Conservation (phyloP, 2,888 invertebrate genomes). For the Chrysodeixis includens region DNA sequence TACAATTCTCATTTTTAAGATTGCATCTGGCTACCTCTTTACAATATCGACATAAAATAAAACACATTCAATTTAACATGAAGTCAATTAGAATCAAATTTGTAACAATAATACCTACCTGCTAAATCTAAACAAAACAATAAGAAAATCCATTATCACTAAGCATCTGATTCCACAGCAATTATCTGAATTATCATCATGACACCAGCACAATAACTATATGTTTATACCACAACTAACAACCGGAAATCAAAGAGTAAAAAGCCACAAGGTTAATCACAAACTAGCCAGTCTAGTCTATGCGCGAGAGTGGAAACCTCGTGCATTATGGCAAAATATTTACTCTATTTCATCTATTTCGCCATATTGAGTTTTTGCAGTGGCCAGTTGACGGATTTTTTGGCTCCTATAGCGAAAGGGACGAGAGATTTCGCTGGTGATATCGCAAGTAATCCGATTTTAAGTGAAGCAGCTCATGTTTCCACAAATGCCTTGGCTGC, state of each 20-base stretch:
- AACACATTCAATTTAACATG: no score
- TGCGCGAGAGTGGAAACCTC: neutral
- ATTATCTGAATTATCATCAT: neutral
- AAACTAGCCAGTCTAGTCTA: slow-evolving; percentile 5
- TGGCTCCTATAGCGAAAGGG: neutral
- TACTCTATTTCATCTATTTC: slow-evolving; percentile 3
- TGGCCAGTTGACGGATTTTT: neutral
- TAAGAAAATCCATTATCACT: neutral
- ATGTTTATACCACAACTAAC: slow-evolving; percentile 4
- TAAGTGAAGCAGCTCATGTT: neutral
- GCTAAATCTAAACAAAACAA: neutral
- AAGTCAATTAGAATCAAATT: no score
- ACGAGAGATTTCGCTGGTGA: slow-evolving; percentile 10
- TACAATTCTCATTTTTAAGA: neutral
- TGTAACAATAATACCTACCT: no score
- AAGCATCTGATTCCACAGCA: neutral
- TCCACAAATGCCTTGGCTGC: slow-evolving; percentile 32
- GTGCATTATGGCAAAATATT: slow-evolving; percentile 16
- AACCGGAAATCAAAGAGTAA: slow-evolving; percentile 20
- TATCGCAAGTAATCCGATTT: slow-evolving; percentile 11
- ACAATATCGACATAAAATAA: no score
- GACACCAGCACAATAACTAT: slow-evolving; percentile 3
- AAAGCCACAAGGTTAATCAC: slow-evolving; percentile 15
- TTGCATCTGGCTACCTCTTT: no score
- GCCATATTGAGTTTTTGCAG: slow-evolving; percentile 1